These are phyloP conservation scores for Ischnus inquisitorius DNA, from an alignment of 2,888 invertebrate species.

Conservation along the genomic window DNA sequence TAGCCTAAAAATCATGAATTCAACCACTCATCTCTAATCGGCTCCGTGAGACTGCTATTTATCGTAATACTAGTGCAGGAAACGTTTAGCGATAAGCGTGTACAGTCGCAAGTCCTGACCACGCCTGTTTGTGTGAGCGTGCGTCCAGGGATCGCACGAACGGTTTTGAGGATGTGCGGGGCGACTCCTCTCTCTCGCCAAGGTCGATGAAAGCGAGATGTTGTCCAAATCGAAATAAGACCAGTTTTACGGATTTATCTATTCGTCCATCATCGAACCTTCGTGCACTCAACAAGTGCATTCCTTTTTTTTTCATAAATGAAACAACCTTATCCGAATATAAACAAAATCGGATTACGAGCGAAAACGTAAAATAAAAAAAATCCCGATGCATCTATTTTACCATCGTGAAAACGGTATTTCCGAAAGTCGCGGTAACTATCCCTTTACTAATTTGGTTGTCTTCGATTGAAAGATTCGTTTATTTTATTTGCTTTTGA, in stretches of 20 bases:
- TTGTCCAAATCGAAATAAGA: constrained; percentile 16
- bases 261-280: background rate
- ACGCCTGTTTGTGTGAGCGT: constrained; percentile 58
- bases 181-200: constrained; percentile 29
- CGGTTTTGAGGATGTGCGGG: constrained; percentile 18
- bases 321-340: background rate
- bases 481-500: constrained; percentile 2
- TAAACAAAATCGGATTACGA: background rate
- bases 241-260: background rate
- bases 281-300: background rate
- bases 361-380: background rate
- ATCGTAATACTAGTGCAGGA: constrained; percentile 11
- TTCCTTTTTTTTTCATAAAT: background rate
- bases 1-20: background rate
- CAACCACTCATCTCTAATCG: constrained; percentile 11
- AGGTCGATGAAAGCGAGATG: constrained; percentile 35
- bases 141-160: constrained; percentile 42
- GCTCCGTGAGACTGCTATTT: background rate
- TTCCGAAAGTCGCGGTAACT: background rate
- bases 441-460: background rate
- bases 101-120: constrained; percentile 55
- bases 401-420: background rate
- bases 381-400: background rate
- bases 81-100: constrained; percentile 25
- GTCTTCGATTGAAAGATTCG: background rate